phyloP scores from a whole-genome alignment of 1,140 invertebrate species.

The Gyrodactylus bullatarudis region DNA sequence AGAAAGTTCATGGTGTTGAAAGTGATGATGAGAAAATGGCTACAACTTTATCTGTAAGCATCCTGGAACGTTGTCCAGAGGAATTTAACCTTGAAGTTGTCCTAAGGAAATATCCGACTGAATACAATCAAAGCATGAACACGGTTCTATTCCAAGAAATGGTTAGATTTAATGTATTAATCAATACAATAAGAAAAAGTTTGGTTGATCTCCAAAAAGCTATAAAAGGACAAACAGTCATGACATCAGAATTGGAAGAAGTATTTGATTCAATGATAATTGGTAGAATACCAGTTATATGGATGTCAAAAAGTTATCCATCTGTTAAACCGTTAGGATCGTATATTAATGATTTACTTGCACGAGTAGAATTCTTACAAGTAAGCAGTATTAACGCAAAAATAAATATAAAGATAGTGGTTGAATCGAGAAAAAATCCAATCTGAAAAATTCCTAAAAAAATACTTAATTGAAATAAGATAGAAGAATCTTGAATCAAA shows the following conservation, averaged over 20 bases:
- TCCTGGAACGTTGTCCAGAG: slow-evolving; percentile 32
- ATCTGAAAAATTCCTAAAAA: too few species aligned
- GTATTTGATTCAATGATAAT: slow-evolving; percentile 19
- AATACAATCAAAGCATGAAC: slow-evolving; percentile 21
- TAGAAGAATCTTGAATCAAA: slow-evolving; percentile 18
- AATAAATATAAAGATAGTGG: too few species aligned
- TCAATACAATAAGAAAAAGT: slow-evolving; percentile 14
- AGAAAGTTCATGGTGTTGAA: slow-evolving; percentile 24
- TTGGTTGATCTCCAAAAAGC: slow-evolving; percentile 18
- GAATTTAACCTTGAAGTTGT: slow-evolving; percentile 31
- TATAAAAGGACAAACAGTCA: slow-evolving; percentile 20
- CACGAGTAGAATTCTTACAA: slow-evolving; percentile 19
- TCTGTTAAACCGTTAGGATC: slow-evolving; percentile 20
- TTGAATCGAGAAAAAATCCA: too few species aligned
- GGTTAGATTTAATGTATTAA: slow-evolving; percentile 18
- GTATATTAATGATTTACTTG: slow-evolving; percentile 18
- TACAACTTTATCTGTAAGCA: slow-evolving; percentile 27
- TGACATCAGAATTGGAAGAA: slow-evolving; percentile 19
- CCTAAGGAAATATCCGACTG: slow-evolving; percentile 17
- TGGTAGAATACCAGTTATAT: slow-evolving; percentile 29
- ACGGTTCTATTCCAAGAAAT: slow-evolving; percentile 20
- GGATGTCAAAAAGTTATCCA: slow-evolving; percentile 27
- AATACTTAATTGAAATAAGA: too few species aligned
- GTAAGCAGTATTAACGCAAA: slow-evolving; percentile 19
- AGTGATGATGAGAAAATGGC: slow-evolving; percentile 30